Evolutionary conservation across 2,113 vertebrate genomes (phyloP).

Genomic region (Hippocampus guttulatus): DNA sequence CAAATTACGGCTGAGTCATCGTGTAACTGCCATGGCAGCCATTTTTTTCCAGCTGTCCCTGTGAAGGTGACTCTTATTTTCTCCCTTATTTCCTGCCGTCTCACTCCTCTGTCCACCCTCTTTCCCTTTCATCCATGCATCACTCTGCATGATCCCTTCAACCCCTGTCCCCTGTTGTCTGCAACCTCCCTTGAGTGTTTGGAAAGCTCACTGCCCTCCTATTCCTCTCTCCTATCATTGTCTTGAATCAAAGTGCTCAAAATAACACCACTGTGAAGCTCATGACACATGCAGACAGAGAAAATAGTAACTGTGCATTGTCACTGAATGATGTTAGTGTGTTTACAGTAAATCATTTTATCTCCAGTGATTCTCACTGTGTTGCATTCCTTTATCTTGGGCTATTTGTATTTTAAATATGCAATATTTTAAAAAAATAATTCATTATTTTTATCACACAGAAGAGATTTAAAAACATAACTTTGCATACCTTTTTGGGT

Average conservation of each 20-base stretch:
- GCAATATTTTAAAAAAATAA: too few species aligned
- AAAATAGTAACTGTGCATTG: neutral
- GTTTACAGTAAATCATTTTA: neutral
- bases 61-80: constrained; percentile 61
- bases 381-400: neutral
- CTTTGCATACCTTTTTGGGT: too few species aligned
- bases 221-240: constrained; percentile 13
- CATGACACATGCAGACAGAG: neutral
- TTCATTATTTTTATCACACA: neutral
- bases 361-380: neutral
- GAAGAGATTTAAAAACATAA: too few species aligned
- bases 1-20: constrained; percentile 59
- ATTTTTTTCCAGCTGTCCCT: constrained; percentile 49
- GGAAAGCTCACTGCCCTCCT: neutral
- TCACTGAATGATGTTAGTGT: neutral
- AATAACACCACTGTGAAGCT: constrained; percentile 25
- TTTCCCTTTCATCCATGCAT: constrained; percentile 18
- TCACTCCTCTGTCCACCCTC: neutral
- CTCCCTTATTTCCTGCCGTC: constrained; percentile 25
- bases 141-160: neutral
- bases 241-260: constrained; percentile 35
- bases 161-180: neutral
- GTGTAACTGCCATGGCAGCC: constrained; percentile 46
- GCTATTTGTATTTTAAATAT: too few species aligned
- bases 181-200: constrained; percentile 4